Percentiles rank a stretch among this genome's conserved stretches.
These are phyloP conservation scores for Nasonia oneida DNA, from an alignment of 2,888 invertebrate species.

Conservation along the genomic window DNA sequence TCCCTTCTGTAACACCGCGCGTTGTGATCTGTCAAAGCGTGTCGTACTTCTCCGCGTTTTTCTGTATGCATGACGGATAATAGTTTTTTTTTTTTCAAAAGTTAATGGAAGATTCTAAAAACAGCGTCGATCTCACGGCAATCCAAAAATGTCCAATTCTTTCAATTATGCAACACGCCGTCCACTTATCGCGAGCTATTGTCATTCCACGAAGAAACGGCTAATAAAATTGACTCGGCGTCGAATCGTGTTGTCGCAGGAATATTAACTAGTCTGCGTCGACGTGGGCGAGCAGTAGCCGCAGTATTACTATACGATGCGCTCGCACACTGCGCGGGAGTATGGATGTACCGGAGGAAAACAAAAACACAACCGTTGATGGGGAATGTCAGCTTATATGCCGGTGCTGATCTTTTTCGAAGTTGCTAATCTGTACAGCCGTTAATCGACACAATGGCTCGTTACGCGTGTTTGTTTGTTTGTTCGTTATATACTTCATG, in stretches of 20 bases:
- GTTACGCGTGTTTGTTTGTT: no score
- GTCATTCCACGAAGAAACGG: neutral
- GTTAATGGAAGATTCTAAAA: no score
- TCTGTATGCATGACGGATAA: no score
- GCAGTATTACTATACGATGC: neutral
- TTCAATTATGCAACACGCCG: neutral
- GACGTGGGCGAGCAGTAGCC: neutral
- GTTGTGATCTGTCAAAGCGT: no score
- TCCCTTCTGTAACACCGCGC: no score
- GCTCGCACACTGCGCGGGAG: neutral
- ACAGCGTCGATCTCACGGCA: no score
- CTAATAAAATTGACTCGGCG: slow-evolving; percentile 3
- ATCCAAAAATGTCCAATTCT: no score
- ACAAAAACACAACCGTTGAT: neutral
- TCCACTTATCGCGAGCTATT: neutral
- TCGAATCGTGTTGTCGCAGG: neutral
- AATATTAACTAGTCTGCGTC: neutral
- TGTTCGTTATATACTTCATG: no score
- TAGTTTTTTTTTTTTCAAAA: no score
- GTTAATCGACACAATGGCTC: no score
- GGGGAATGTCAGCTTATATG: neutral
- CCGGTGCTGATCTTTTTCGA: neutral
- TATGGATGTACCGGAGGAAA: neutral
- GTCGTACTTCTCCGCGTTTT: no score
- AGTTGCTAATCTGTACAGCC: no score